A percentile compares a stretch with the other conserved stretches of the same genome.
These are phyloP conservation scores for Acrocyrtus sp. DNA, from an alignment of 2,888 invertebrate species.

Conservation along the genomic window DNA sequence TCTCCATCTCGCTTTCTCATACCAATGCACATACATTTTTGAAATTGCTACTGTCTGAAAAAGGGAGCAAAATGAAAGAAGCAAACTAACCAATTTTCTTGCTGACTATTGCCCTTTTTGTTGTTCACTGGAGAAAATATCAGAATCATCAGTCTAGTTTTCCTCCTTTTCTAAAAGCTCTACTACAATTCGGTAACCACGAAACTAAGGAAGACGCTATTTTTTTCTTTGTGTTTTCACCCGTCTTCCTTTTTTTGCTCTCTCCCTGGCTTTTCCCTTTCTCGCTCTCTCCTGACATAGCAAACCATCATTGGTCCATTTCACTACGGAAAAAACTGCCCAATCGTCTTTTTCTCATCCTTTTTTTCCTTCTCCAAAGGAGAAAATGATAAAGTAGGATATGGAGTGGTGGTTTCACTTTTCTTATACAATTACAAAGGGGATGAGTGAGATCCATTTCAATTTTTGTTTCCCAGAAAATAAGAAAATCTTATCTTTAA, in stretches of 20 bases:
- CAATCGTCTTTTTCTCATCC: constrained; percentile 1
- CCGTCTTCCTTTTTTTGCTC: constrained; percentile 45
- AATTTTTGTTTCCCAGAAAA: no score
- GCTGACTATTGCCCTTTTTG: constrained; percentile 63
- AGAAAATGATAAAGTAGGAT: no score
- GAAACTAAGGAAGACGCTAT: constrained; percentile 1
- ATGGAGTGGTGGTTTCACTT: no score
- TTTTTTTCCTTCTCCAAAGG: neutral
- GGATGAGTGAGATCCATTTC: no score
- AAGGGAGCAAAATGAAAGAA: constrained; percentile 15
- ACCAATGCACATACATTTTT: no score
- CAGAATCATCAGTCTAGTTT: constrained; percentile 62
- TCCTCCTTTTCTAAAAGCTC: constrained; percentile 1
- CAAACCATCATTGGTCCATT: constrained; percentile 18
- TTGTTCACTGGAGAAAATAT: constrained; percentile 51
- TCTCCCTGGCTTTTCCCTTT: constrained; percentile 15
- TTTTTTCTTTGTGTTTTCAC: constrained; percentile 45
- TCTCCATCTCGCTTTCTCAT: no score
- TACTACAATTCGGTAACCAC: neutral
- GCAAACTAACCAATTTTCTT: constrained; percentile 59
- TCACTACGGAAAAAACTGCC: neutral
- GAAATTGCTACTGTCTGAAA: no score
- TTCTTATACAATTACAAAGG: no score
- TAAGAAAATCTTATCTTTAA: no score
- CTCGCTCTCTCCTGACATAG: constrained; percentile 11